phyloP scores from a whole-genome alignment of 2,113 vertebrate species.

The Dicaeum eximium region DNA sequence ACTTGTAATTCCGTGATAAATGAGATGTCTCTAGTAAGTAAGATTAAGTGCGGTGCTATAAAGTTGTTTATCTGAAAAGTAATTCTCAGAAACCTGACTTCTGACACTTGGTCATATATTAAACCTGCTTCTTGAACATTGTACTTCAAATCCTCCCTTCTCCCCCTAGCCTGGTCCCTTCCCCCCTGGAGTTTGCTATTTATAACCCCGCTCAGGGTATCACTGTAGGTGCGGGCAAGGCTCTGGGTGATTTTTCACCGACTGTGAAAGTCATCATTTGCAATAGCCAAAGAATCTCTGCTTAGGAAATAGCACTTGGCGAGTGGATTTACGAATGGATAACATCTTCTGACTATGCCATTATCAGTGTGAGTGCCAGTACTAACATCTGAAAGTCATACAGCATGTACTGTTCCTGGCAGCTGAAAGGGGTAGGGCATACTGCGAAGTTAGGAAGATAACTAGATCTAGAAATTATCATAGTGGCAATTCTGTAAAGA shows the following conservation, averaged over 20 bases:
- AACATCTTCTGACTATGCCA: constrained; percentile 43
- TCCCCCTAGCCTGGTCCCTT: neutral
- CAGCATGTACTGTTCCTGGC: neutral
- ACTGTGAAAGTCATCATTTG: constrained; percentile 40
- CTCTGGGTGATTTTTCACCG: constrained; percentile 18
- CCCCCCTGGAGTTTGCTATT: constrained; percentile 31
- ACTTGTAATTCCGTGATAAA: constrained; percentile 81
- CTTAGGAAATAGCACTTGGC: constrained; percentile 1
- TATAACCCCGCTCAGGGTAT: constrained; percentile 32
- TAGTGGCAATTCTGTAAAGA: neutral
- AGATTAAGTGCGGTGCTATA: constrained; percentile 80
- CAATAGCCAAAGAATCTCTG: constrained; percentile 7
- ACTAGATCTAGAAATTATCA: neutral
- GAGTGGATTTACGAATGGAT: constrained; percentile 1
- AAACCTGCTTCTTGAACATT: constrained; percentile 81
- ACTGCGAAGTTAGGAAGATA: neutral
- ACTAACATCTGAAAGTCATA: constrained; percentile 30
- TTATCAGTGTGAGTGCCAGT: neutral
- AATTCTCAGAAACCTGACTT: constrained; percentile 79
- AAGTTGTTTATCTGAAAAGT: constrained; percentile 89
- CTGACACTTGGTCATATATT: constrained; percentile 85
- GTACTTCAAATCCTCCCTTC: constrained; percentile 69
- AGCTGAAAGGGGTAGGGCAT: neutral
- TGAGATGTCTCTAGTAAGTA: constrained; percentile 79
- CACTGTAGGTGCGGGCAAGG: neutral